Percentiles rank a stretch among this genome's conserved stretches.
These are phyloP conservation scores for Bergia sp. DNA, from an alignment of 92 coral and sea anemone species.

Conservation along the genomic window DNA sequence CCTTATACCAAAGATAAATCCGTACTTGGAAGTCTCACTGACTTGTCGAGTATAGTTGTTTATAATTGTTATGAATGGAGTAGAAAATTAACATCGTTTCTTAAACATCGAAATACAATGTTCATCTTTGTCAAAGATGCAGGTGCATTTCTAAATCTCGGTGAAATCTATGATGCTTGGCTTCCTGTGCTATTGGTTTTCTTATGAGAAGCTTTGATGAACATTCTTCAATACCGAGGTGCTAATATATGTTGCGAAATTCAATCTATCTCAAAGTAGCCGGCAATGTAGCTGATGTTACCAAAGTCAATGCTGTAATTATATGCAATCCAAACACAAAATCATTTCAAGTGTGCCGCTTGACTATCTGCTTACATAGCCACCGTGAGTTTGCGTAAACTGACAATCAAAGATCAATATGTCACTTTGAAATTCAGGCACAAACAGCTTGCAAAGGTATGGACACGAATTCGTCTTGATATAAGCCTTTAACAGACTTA, in stretches of 20 bases:
- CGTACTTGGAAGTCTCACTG: background rate
- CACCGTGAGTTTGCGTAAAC: background rate
- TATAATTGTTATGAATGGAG: background rate
- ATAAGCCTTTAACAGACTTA: background rate
- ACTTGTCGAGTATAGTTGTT: background rate
- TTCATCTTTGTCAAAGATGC: background rate
- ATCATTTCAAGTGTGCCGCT: background rate
- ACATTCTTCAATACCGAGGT: background rate
- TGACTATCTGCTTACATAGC: background rate
- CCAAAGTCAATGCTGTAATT: background rate
- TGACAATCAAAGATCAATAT: background rate
- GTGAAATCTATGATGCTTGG: background rate
- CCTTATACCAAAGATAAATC: background rate
- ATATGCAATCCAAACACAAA: background rate
- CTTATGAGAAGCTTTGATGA: background rate
- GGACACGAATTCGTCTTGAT: background rate
- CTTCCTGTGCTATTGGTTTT: background rate
- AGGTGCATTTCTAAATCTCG: background rate
- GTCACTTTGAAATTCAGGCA: background rate
- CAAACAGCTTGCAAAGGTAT: background rate
- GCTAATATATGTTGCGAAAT: background rate
- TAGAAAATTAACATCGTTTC: background rate
- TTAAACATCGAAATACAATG: background rate
- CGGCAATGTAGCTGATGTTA: background rate
- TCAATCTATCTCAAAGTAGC: constrained; percentile 4